A percentile compares a stretch with the other conserved stretches of the same genome.
These are phyloP conservation scores for Otus scops DNA, from an alignment of 2,797 vertebrate species.

Conservation along the genomic window DNA sequence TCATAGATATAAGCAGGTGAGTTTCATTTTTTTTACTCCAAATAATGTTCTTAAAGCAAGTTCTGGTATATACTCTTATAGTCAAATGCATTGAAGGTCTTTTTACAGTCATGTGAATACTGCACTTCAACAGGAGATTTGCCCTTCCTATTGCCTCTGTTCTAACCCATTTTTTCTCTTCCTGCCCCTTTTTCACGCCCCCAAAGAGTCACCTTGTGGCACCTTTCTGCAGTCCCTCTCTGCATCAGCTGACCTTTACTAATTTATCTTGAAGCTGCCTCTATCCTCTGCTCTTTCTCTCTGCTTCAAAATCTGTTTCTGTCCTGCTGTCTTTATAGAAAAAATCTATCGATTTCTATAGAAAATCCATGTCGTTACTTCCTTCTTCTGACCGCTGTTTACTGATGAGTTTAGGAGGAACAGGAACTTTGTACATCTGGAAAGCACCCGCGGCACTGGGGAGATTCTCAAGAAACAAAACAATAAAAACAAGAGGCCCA, in stretches of 20 bases:
- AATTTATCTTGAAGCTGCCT: not conserved
- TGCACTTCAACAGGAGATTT: not conserved
- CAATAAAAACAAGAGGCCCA: not conserved
- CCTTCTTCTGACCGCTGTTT: not conserved
- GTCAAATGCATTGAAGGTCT: not conserved
- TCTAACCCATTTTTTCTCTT: not conserved
- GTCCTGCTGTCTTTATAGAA: not conserved
- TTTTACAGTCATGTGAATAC: not conserved
- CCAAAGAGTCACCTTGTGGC: not conserved
- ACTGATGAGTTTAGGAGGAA: not conserved
- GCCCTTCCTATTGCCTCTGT: not conserved
- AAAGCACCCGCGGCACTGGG: not conserved
- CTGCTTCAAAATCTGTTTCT: not conserved
- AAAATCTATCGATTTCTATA: not conserved
- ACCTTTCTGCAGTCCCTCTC: not conserved
- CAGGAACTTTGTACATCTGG: not conserved
- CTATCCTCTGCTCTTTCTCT: not conserved
- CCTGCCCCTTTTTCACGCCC: not conserved
- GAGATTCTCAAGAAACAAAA: not conserved
- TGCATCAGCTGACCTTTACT: not conserved
- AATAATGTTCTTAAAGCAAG: not conserved
- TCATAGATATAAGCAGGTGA: too few species aligned
- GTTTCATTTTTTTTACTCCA: not conserved
- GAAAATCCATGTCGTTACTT: conserved; percentile 15
- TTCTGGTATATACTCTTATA: not conserved